Conservation (phyloP, 2,888 invertebrate species). For the Phrixothrix hirtus region DNA sequence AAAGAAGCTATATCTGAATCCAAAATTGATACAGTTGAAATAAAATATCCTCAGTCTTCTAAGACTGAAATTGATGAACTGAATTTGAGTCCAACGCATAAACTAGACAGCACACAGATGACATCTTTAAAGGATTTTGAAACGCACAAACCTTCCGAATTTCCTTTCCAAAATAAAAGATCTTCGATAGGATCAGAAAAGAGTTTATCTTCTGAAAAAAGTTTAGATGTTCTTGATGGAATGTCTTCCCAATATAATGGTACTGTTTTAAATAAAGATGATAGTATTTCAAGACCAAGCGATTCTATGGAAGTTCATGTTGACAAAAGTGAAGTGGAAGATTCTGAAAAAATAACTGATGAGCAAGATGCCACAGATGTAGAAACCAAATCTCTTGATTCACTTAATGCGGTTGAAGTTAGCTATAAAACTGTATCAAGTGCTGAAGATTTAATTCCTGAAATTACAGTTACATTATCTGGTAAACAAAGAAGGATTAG, state of each 20-base stretch:
- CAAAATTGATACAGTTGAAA: no score
- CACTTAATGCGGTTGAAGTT: constrained; percentile 40
- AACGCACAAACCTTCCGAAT: constrained; percentile 45
- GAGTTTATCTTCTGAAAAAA: constrained; percentile 45
- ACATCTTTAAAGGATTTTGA: constrained; percentile 36
- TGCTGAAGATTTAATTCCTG: constrained; percentile 49
- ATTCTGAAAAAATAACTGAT: constrained; percentile 57
- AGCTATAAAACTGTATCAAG: constrained; percentile 41
- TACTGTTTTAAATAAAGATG: constrained; percentile 30
- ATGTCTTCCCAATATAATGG: constrained; percentile 32
- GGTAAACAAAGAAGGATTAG: constrained; percentile 54
- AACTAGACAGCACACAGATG: constrained; percentile 34
- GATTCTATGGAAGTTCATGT: constrained; percentile 59
- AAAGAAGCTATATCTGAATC: no score
- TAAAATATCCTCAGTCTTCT: no score
- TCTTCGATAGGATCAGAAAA: constrained; percentile 48
- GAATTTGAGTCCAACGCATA: constrained; percentile 31
- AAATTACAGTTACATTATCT: constrained; percentile 54
- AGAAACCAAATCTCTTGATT: constrained; percentile 50
- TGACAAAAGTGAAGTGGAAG: constrained; percentile 59
- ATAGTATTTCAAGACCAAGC: constrained; percentile 49
- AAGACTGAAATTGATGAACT: no score
- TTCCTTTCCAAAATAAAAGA: constrained; percentile 36
- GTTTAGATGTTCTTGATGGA: constrained; percentile 31
- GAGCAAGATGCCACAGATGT: constrained; percentile 53